Evolutionary conservation across 1,140 invertebrate genomes (phyloP), one percentile per base, ranked within the genome.

Genomic region (Magallana angulata): DNA sequence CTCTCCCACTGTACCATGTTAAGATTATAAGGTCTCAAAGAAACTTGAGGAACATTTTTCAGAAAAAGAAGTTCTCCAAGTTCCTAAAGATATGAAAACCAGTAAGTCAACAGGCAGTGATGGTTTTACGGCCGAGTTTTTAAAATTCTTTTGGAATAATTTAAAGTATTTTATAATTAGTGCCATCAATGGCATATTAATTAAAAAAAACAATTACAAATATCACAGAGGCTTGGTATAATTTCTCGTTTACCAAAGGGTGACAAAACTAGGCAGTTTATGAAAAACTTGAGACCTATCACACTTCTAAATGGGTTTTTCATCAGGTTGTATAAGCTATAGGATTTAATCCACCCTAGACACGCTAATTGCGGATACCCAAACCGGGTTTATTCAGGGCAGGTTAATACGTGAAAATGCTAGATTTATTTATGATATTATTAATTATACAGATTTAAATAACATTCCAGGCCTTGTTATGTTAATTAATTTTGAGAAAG

Each of bases 401-500:
- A 84, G 81, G 64, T 89, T 59, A 62, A 88, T 86, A 30, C 85
- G 86, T 14, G 86, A 90, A 68, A 87, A 90, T 71, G 86, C 82
- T 56, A 64, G 86, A 57, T 16, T 86, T 24, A 76, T 90, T 4
- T 87, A 88, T 88, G 88, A 90, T 57, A 85, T 90, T 36, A 14
- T 89, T 9, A 14, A 76, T 12, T 30, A 48, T 58, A 86, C 88
- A 62, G 88, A 89, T 57, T 57, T 87, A 68, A 14, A 84, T 36
- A 18, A 91, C 30, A 82, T 84, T 4, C 85, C 85, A 18, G 87
- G 89, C 12, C 18, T 91, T 7, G 18, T 90, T 16, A 12, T 88
- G 8, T 48, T 85, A 0, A 85, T 91, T 57, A 86, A 90, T 57
- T 90, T 90, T 88, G 87, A 86, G 85, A 88, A 87, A 71, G 84